Base-by-base conservation (phyloP, 2,888 invertebrate species). In the Caenorhabditis doughertyi region DNA sequence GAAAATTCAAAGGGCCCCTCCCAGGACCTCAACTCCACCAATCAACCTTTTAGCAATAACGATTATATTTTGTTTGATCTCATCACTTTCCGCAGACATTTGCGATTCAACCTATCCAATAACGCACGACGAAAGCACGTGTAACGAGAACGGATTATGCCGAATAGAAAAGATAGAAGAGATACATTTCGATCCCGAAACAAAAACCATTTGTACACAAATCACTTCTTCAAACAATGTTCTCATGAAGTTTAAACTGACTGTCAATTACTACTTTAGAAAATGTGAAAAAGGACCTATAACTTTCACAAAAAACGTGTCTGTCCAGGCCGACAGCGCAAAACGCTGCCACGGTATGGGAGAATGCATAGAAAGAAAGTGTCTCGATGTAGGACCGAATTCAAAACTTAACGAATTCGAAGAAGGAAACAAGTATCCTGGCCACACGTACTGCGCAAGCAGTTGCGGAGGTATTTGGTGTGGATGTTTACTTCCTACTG, bases 391-490 rank as follows among this genome's bases (percentile, higher is more conserved):
- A 23, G 27, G 42, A 11, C 23, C 23, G 1, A 53, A 68, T 1
- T 55, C 55, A 3, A 53, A 39, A 39, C 3, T 68, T 0, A n/a
- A 1, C 0, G 68, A 68, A 55, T 55, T 68, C 11, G 4, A 21
- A 1, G 39, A 53, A 68, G 68, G 32, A 13, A 68, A 68, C 42
- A 53, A 55, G 16, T 55, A 68, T 23, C 53, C 32, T 3, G 67
- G 67, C 7, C 27, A 32, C 27, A 67, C n/a, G n/a, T n/a, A n/a
- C n/a, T n/a, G n/a, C 67, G 3, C 39, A 0, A 35, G 8, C 18
- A 67, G 67, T 27, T 68, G 68, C 7, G 68, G 68, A n/a, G 55
- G 68, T 2, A 0, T 68, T 3, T 51, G 39, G n/a, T 68, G 68
- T 16, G 23, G 25, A 23, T 68, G 68, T 42, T 16, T 42, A 3